These are phyloP conservation scores for Peucedramus taeniatus DNA, from an alignment of 2,113 vertebrate species.

Conservation along the genomic window DNA sequence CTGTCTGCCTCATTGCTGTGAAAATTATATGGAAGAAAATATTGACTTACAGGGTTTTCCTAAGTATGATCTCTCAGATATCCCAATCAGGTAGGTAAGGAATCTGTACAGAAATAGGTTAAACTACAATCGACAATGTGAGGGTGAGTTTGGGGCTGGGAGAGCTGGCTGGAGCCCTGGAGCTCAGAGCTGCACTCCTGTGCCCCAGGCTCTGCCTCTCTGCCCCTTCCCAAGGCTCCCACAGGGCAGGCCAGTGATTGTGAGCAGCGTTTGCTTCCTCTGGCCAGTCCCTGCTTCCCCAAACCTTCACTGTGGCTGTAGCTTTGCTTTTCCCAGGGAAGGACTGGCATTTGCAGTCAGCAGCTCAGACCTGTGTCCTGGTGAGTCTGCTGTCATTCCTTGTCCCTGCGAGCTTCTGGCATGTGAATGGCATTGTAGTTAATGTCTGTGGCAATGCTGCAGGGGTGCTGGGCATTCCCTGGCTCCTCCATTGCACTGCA, in stretches of 20 bases:
- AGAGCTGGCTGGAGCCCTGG: not conserved
- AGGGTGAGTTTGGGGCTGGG: not conserved
- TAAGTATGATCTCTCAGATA: not conserved
- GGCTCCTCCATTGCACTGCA: not conserved
- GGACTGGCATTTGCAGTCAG: too few relatives aligned
- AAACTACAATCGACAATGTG: not conserved
- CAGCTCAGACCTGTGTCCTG: not conserved
- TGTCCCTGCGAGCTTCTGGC: not conserved
- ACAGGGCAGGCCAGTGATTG: fast-evolving
- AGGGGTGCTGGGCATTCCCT: not conserved
- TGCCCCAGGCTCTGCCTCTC: not conserved
- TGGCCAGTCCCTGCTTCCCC: not conserved
- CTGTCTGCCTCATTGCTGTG: not conserved
- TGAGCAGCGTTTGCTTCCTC: not conserved
- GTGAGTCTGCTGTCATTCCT: not conserved
- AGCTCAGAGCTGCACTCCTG: not conserved
- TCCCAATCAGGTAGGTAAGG: not conserved
- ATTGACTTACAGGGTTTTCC: not conserved
- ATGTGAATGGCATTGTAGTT: not conserved
- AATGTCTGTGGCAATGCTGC: fast-evolving
- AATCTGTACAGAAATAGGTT: not conserved
- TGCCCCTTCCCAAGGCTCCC: not conserved
- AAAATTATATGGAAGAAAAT: not conserved
- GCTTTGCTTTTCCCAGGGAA: not conserved
- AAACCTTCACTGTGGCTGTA: not conserved